Percentiles rank a stretch among this genome's conserved stretches.
phyloP scores from a whole-genome alignment of 2,888 invertebrate species.

The Phaonia tiefii region DNA sequence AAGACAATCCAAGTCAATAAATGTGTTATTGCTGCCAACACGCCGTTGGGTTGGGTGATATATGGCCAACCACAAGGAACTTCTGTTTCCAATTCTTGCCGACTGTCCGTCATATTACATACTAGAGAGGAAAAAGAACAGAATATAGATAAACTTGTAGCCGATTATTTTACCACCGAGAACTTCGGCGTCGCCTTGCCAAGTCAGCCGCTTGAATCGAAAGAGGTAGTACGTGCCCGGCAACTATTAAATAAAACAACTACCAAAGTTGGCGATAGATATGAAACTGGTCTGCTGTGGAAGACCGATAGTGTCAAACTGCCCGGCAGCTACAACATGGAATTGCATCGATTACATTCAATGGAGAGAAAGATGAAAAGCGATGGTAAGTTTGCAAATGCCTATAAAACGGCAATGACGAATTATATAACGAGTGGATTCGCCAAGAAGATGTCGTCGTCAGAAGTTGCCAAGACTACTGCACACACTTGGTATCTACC shows the following conservation, averaged over 20 bases:
- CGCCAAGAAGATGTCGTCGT: slow-evolving; percentile 32
- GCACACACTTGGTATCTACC: slow-evolving; percentile 12
- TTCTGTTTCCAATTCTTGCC: too few relatives aligned
- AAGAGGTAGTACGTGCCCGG: slow-evolving; percentile 23
- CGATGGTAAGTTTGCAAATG: too few relatives aligned
- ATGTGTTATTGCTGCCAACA: too few relatives aligned
- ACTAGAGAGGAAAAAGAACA: too few relatives aligned
- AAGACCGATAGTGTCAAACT: slow-evolving; percentile 55
- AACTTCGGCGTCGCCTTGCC: slow-evolving; percentile 51
- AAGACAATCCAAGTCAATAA: too few relatives aligned
- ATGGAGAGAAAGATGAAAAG: too few relatives aligned
- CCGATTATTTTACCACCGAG: slow-evolving; percentile 10
- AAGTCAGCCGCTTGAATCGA: slow-evolving; percentile 11
- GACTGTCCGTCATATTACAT: not conserved
- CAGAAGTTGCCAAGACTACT: slow-evolving; percentile 26
- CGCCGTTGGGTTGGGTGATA: too few relatives aligned
- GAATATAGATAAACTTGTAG: not conserved
- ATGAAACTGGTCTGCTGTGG: slow-evolving; percentile 52
- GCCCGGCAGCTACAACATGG: slow-evolving; percentile 14
- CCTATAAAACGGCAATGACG: too few relatives aligned
- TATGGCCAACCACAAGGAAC: too few relatives aligned
- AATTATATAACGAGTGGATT: too few relatives aligned
- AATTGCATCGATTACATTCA: slow-evolving; percentile 52
- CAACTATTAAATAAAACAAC: not conserved
- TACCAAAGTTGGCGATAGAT: slow-evolving; percentile 6